phyloP scores from a whole-genome alignment of 2,888 invertebrate species.

The Pollenia griseotomentosa region DNA sequence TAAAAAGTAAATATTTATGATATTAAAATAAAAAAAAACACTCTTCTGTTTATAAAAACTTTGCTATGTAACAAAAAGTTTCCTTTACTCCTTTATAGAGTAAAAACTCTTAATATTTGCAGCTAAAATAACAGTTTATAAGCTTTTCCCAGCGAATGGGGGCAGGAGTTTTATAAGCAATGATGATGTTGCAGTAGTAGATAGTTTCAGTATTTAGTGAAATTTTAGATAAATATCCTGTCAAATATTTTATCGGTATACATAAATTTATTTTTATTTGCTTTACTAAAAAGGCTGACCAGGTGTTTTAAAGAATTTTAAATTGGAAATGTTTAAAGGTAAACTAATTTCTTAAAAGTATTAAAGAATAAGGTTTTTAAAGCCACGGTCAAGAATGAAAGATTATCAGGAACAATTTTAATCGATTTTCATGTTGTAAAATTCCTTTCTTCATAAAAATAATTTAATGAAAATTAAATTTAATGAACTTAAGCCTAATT shows the following conservation, averaged over 20 bases:
- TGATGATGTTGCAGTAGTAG: neutral
- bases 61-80: too few relatives aligned
- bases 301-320: neutral
- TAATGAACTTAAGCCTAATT: too few relatives aligned
- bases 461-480: too few relatives aligned
- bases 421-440: too few relatives aligned
- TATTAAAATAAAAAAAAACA: conserved; percentile 28
- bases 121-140: neutral
- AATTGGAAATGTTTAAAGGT: neutral
- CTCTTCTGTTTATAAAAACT: neutral
- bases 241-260: conserved; percentile 28
- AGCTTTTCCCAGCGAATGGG: neutral
- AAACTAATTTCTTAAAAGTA: too few relatives aligned
- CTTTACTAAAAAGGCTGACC: conserved; percentile 9
- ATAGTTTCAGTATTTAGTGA: conserved; percentile 11
- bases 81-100: too few relatives aligned
- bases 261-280: neutral
- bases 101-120: neutral
- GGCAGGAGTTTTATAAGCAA: neutral
- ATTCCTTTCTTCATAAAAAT: too few relatives aligned
- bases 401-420: too few relatives aligned
- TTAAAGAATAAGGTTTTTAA: too few relatives aligned
- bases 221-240: conserved; percentile 28
- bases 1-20: conserved; percentile 58
- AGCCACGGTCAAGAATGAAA: too few relatives aligned